These are phyloP conservation scores for Sphaerodactylus townsendi DNA, from an alignment of 2,113 vertebrate genomes.

Conservation along the genomic window DNA sequence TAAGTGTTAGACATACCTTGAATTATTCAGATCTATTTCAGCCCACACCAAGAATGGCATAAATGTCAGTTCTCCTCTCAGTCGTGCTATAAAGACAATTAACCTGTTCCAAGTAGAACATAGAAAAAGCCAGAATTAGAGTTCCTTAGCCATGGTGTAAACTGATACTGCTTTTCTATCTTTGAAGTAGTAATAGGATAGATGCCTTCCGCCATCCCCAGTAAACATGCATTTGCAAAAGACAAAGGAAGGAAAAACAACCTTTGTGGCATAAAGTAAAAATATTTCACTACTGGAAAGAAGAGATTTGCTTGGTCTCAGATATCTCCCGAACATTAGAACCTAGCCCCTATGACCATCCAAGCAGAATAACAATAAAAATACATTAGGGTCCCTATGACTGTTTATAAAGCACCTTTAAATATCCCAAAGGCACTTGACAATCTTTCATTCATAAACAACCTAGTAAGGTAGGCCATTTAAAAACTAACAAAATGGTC, in stretches of 20 bases:
- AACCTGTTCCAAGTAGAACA: not conserved
- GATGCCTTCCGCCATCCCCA: too few species aligned
- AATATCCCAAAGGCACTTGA: not conserved
- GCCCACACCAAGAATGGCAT: not conserved
- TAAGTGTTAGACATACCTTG: not conserved
- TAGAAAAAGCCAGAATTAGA: not conserved
- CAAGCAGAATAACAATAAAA: not conserved
- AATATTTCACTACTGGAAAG: not conserved
- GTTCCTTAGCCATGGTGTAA: not conserved
- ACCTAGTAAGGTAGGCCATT: not conserved
- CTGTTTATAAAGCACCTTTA: not conserved
- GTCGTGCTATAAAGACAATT: not conserved
- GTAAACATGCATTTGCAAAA: not conserved
- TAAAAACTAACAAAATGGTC: not conserved
- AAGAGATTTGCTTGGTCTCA: not conserved
- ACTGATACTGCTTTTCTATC: not conserved
- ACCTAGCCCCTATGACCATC: not conserved
- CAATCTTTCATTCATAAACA: not conserved
- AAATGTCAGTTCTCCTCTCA: not conserved
- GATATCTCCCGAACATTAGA: not conserved
- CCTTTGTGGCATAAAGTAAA: fast-evolving
- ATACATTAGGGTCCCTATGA: not conserved
- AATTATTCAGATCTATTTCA: not conserved
- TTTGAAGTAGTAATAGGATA: not conserved
- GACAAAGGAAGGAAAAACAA: not conserved